Evolutionary conservation across 2,888 invertebrate species (phyloP).

Genomic region (Eustalomyia histrio): DNA sequence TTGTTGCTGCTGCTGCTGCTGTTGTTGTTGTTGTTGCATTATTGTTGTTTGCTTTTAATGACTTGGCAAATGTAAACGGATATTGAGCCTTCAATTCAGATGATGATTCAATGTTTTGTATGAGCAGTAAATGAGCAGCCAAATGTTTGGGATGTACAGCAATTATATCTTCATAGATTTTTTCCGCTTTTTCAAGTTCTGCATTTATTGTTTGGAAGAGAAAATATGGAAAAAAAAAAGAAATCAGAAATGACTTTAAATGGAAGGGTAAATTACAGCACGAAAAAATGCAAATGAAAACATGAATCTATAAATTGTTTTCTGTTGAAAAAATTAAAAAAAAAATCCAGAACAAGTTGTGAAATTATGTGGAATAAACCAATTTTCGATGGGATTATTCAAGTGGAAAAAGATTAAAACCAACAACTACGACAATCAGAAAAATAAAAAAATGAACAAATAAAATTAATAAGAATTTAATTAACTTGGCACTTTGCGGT

Average conservation of each 20-base stretch:
- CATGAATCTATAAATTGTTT: conserved; percentile 20
- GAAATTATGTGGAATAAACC: conserved; percentile 58
- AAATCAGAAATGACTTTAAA: not conserved
- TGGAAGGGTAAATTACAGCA: conserved; percentile 11
- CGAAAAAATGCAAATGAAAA: conserved; percentile 17
- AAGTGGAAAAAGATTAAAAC: conserved; percentile 55
- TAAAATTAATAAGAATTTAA: conserved; percentile 62
- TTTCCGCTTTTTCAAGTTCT: conserved; percentile 84
- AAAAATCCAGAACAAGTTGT: conserved; percentile 21
- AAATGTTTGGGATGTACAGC: conserved; percentile 87
- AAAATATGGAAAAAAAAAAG: conserved; percentile 1
- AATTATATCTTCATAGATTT: conserved; percentile 87
- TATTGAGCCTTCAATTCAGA: conserved; percentile 77
- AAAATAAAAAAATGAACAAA: conserved; percentile 22
- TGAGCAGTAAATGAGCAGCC: conserved; percentile 88
- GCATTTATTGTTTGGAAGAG: conserved; percentile 68
- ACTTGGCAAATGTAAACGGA: conserved; percentile 80
- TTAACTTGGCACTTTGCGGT: conserved; percentile 62
- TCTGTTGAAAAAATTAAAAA: not conserved
- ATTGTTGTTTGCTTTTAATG: conserved; percentile 75
- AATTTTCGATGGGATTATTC: conserved; percentile 45
- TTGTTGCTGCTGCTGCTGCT: conserved; percentile 30
- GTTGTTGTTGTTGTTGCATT: conserved; percentile 66
- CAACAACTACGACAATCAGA: conserved; percentile 26
- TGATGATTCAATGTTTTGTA: conserved; percentile 85